Evolutionary conservation across 2,797 vertebrate species (phyloP), one percentile per base, ranked within the genome.

Genomic region (Propithecus deckenii): DNA sequence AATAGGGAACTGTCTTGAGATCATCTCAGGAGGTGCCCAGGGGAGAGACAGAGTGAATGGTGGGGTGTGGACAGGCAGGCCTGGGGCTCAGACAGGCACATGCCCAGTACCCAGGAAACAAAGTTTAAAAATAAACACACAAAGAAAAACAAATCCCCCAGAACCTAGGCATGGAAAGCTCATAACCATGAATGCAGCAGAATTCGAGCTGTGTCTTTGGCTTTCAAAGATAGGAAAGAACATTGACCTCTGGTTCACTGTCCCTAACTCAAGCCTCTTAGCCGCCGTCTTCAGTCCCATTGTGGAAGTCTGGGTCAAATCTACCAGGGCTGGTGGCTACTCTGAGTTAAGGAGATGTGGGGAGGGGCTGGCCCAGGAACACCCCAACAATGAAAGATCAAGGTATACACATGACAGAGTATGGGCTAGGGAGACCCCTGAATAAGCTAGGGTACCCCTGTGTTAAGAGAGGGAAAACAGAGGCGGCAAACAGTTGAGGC

Each of bases 71-170:
- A 67, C 90, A 96, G 89, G 59, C 14, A 65, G 92, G 86, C 93
- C 94, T 97, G 96, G 96, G 97, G 97, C 96, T 97, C 96, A 97
- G 94, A 96, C 96, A 97, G 97, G 93, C 89, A 61, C 72, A 78
- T 43, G 93, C 69, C 96, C 84, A 74, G 41, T 41, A 84, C 94
- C 94, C 81, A 93, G 89, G 85, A 89, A 94, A 96, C 65, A 87
- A 50, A 76, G 75, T 75, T 96, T 84, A 78, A 79, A 93, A 93
- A 89, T 46, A 89, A 0, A 89, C 86, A 89, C 7, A 10, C 43
- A 81, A 3, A 91, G 52, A 41, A 71, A 87, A 93, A 61, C 52
- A 74, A 94, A 88, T 50, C 52, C 41, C 63, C 86, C 52, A 94
- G 88, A 89, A 74, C 71, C 59, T 28, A 94, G 91, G 83, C 84